Percentiles rank a stretch among this genome's conserved stretches.
Conservation (phyloP, 2,797 vertebrate species). For the Gymnopithys bicolor region DNA sequence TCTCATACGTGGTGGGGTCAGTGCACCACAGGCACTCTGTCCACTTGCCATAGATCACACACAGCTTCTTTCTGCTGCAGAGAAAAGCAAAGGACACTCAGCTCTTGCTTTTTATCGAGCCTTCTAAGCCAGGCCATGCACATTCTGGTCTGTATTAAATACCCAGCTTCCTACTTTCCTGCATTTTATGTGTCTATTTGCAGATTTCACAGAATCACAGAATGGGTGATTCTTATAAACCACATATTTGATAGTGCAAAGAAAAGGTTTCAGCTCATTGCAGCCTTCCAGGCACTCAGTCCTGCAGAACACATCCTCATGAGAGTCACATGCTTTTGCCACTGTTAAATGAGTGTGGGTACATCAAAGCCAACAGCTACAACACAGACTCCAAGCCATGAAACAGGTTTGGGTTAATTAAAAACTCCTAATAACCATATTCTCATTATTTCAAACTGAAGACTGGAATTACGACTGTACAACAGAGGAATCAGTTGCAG, state of each 20-base stretch:
- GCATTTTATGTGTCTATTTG: not conserved
- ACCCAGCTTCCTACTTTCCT: not conserved
- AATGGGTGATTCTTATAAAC: not conserved
- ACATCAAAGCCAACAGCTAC: not conserved
- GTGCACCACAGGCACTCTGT: slow-evolving; percentile 95
- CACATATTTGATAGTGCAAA: not conserved
- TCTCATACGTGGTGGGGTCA: slow-evolving; percentile 85
- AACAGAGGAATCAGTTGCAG: not conserved
- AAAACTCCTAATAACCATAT: not conserved
- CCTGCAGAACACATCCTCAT: not conserved
- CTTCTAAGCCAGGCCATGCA: not conserved
- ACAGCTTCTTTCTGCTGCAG: slow-evolving; percentile 91
- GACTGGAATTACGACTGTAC: not conserved
- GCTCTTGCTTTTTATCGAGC: not conserved
- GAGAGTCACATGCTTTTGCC: not conserved
- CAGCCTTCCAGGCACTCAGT: not conserved
- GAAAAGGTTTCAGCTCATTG: not conserved
- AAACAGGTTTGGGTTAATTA: not conserved
- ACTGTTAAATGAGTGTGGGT: not conserved
- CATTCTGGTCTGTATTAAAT: not conserved
- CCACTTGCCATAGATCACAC: slow-evolving; percentile 96
- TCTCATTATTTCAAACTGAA: not conserved
- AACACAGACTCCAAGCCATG: not conserved
- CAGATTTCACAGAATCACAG: not conserved
- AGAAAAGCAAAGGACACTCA: not conserved